Base-by-base conservation (phyloP, 2,113 vertebrate genomes). In the Malurus elegans region DNA sequence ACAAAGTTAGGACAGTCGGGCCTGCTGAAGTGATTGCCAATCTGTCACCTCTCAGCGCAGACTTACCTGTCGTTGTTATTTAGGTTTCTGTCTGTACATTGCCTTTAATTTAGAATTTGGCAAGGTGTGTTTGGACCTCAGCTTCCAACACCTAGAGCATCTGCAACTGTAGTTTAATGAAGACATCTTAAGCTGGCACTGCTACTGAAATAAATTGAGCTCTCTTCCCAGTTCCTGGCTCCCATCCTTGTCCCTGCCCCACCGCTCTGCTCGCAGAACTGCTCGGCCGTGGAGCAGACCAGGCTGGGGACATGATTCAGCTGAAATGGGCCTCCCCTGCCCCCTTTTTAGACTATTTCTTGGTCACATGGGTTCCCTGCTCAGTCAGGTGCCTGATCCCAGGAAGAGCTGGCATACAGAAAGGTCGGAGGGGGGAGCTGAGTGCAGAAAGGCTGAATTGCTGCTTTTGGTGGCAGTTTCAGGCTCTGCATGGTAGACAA, bases 161-260 rank as follows among this genome's bases (percentile, higher is more conserved):
- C 92, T 94, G 50, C 91, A 94, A 80, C 95, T 84, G 88, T 95
- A 97, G 96, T 93, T 94, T 95, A 96, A 95, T 44, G 88, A 95
- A 97, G 94, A 97, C 94, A 92, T 92, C 92, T 80, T 93, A 92
- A 97, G 88, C 79, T 97, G 95, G 91, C 95, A 93, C 94, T 96
- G 95, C 96, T 95, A 54, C 94, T 67, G 96, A 95, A 95, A 91
- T 90, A 92, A 97, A 96, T 92, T 93, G 95, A 96, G 96, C 95
- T 94, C 94, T 95, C 94, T 88, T 93, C 91, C 95, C 92, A 84
- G 62, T 91, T 94, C 86, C 94, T 26, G 18, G 83, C 83, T 94
- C 96, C 94, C 94, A 84, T 83, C 91, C 88, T 80, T 95, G 91
- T 90, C 92, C 87, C 79, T 88, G 44, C 64, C 94, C 85, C 83